Evolutionary conservation across 2,797 vertebrate species (phyloP), one percentile per base, ranked within the genome.

Genomic region (Propithecus deckenii): DNA sequence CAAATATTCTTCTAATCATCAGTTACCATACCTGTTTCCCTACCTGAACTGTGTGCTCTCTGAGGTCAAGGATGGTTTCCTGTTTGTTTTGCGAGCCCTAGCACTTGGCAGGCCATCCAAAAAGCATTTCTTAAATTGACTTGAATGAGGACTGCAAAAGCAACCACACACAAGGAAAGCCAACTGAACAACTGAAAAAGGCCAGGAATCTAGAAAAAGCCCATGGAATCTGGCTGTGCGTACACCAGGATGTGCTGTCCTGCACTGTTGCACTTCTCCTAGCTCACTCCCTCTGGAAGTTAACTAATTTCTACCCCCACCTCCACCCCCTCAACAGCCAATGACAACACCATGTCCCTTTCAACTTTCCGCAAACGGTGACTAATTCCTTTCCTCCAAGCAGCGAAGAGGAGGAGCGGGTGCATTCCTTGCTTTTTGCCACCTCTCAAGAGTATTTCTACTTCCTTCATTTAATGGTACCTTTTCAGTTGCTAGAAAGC

Each of bases 111-210:
- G 57, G 79, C 43, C 76, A 30, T 88, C 93, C 72, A 81, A 5
- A 91, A 97, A 89, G 28, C 89, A 91, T 71, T 95, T 95, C 90
- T 89, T 85, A 52, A 80, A 48, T 81, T 89, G 86, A 94, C 91
- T 78, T 96, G 75, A 94, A 86, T 75, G 57, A 55, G n/a, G 12
- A 30, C 38, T 35, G 43, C 65, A 43, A 22, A 89, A 69, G 48
- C 43, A 93, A 15, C 85, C 76, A 50, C 35, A 84, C 41, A 89
- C 5, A 43, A 89, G 41, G 63, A 79, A 30, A 86, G 46, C 30
- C 0, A 0, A 65, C 5, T 43, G 43, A 87, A 88, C 35, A 48
- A 7, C n/a, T 95, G 52, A 10, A 67, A 72, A 84, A 78, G 72
- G 12, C 86, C 35, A 38, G 38, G 38, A 91, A 59, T 59, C 52